Evolutionary conservation across 2,888 invertebrate species (phyloP), one percentile per base, ranked within the genome.

Genomic region (Cremastinae sp.): DNA sequence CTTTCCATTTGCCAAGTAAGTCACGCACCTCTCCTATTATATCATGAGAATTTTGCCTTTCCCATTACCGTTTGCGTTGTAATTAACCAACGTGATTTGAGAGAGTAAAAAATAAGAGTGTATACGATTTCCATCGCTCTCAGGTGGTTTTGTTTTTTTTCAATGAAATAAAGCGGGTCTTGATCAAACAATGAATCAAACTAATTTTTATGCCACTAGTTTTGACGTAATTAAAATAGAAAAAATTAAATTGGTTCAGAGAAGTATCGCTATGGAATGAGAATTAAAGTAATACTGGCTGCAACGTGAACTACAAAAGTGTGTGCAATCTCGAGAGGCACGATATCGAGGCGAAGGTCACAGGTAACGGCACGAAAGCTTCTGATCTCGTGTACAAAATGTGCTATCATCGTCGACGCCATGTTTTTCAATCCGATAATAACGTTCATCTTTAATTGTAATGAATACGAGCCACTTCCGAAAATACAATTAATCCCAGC

Each of bases 361-460:
- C 58, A 37, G 14, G 47, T 28, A 68, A 65, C 18, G 8, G 37
- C 47, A 37, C 56, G 56, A 39, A 45, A 68, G 47, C 47, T 47
- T 47, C 35, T 12, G 18, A 47, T 37, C 37, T 56, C 28, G 45
- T 56, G 35, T 47, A 28, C 16, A 20, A 18, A 55, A 47, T 12
- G 22, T 22, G 56, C 41, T 58, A 49, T 64, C 28, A 18, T 49
- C 28, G 18, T 16, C 47, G n/a, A 37, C 53, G 8, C 41, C 53
- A 41, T 55, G 45, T 45, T 55, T 62, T 10, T 37, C 18, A 2
- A 14, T 1, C 47, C 55, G 53, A 47, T 53, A 47, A 64, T 72
- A 72, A 72, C 64, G 35, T 41, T 39, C n/a, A n/a, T n/a, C 45
- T 55, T 28, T 58, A 72, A 56, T 64, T 56, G 49, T 53, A 22